These are phyloP conservation scores for Calliphora vomitoria DNA, from an alignment of 2,888 invertebrate species.

Conservation along the genomic window DNA sequence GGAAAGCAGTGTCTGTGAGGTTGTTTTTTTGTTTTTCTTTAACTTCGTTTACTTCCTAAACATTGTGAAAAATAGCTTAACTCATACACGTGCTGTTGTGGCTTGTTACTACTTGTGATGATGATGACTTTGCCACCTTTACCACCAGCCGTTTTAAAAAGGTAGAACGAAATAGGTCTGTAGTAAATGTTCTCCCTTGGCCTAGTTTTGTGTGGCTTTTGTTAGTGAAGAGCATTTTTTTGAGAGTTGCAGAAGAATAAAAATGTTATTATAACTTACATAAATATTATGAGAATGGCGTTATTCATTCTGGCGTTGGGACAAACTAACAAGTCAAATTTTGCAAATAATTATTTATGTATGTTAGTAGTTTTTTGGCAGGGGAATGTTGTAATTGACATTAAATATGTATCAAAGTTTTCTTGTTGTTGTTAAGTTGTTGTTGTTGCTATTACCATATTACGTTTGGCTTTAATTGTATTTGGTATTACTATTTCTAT, in stretches of 20 bases:
- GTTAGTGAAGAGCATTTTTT: neutral
- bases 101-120: conserved; percentile 7
- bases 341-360: conserved; percentile 36
- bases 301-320: conserved; percentile 9
- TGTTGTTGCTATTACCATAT: conserved; percentile 28
- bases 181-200: conserved; percentile 9
- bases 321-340: conserved; percentile 25
- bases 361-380: conserved; percentile 50
- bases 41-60: conserved; percentile 14
- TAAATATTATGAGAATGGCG: conserved; percentile 26
- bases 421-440: conserved; percentile 81
- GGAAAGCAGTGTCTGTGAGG: neutral
- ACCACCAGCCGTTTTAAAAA: neutral
- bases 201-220: conserved; percentile 35
- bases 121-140: neutral
- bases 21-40: conserved; percentile 13
- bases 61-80: conserved; percentile 12
- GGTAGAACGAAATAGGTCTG: neutral
- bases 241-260: conserved; percentile 12
- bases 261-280: conserved; percentile 1
- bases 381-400: conserved; percentile 36
- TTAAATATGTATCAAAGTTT: conserved; percentile 80
- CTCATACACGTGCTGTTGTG: conserved; percentile 26
- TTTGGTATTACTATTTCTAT: conserved; percentile 28
- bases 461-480: conserved; percentile 6